Percentiles rank a stretch among this genome's conserved stretches.
These are phyloP conservation scores for Xanthorhoe designata DNA, from an alignment of 2,888 invertebrate species.

Conservation along the genomic window DNA sequence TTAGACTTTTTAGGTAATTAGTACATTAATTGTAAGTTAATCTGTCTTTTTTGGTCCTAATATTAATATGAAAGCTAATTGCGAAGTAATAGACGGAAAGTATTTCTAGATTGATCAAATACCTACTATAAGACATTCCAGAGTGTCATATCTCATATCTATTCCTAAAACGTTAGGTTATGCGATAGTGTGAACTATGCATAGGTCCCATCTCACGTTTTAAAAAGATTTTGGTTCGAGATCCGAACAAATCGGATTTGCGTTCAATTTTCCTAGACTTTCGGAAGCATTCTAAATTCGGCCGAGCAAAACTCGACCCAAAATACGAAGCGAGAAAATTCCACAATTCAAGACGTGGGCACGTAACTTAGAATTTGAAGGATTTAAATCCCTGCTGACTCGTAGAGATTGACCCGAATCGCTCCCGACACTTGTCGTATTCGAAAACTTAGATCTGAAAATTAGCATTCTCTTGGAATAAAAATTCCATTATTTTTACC, in stretches of 20 bases:
- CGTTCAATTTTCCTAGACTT: constrained; percentile 81
- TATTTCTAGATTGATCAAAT: too few relatives aligned
- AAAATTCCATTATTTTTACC: constrained; percentile 21
- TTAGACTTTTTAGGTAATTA: constrained; percentile 2
- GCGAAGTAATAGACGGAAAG: too few relatives aligned
- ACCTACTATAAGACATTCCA: not conserved
- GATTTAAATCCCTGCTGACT: constrained; percentile 70
- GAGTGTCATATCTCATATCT: not conserved
- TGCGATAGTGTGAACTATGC: constrained; percentile 50
- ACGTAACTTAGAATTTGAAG: constrained; percentile 67
- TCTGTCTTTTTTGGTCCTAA: not conserved
- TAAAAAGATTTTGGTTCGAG: constrained; percentile 62
- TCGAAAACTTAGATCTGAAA: constrained; percentile 40
- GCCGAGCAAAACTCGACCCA: constrained; percentile 65
- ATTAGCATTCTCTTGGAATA: constrained; percentile 30
- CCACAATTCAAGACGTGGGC: constrained; percentile 60
- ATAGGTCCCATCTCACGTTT: constrained; percentile 61
- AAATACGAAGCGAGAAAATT: constrained; percentile 66
- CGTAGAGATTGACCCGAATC: constrained; percentile 63
- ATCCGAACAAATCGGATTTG: constrained; percentile 80
- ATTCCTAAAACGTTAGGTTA: constrained; percentile 30
- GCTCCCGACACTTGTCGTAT: constrained; percentile 47
- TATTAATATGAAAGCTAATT: not conserved
- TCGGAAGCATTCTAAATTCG: constrained; percentile 67
- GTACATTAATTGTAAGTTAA: not conserved